These are phyloP conservation scores for Serinus canaria DNA, from an alignment of 2,113 vertebrate genomes.

Conservation along the genomic window DNA sequence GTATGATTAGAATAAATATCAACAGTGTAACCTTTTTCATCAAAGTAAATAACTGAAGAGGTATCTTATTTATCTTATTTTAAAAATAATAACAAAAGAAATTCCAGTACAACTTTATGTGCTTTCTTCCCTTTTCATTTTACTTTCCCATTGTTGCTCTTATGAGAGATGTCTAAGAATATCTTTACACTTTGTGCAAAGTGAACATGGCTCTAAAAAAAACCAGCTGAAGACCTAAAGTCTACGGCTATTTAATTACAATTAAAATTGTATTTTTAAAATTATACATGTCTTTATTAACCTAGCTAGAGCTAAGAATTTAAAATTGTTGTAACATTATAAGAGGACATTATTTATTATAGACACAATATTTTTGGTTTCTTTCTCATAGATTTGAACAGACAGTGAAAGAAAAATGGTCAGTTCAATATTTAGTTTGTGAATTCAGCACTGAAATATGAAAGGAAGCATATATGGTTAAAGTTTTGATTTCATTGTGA, in stretches of 20 bases:
- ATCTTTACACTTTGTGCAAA: neutral
- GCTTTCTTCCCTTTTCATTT: neutral
- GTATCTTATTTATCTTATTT: neutral
- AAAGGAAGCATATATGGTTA: neutral
- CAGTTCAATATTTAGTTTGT: neutral
- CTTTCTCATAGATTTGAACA: neutral
- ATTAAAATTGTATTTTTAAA: neutral
- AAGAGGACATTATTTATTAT: neutral
- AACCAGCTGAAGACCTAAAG: neutral
- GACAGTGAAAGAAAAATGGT: neutral
- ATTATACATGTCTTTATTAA: accelerated
- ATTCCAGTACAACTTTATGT: neutral
- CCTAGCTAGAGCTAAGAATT: neutral
- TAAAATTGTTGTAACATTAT: neutral
- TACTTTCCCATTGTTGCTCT: neutral
- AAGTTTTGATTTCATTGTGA: neutral
- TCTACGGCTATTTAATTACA: neutral
- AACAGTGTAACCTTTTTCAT: neutral
- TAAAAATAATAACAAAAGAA: neutral
- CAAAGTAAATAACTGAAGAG: neutral
- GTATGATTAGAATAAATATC: neutral
- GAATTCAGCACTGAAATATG: neutral
- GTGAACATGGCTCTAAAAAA: neutral
- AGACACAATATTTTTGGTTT: neutral
- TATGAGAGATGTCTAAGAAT: neutral